A percentile compares a stretch with the other conserved stretches of the same genome.
These are phyloP conservation scores for Coracias cyanogaster DNA, from an alignment of 2,797 vertebrate genomes.

Conservation along the genomic window DNA sequence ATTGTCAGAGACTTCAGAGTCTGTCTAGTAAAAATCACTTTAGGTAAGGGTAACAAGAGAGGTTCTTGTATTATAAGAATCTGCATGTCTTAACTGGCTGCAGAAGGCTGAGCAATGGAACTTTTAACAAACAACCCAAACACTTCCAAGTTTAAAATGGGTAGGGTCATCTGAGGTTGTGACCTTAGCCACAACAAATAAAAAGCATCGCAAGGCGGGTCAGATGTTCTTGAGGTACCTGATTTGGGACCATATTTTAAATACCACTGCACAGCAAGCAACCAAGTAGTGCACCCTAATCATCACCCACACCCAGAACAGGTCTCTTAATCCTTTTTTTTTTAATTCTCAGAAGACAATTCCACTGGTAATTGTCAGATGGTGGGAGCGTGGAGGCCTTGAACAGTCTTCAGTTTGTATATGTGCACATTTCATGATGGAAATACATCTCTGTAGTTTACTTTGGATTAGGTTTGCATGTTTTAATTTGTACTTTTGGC, in stretches of 20 bases:
- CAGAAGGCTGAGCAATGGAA: neutral
- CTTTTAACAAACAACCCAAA: neutral
- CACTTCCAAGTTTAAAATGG: neutral
- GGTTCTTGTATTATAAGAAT: neutral
- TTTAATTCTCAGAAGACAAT: neutral
- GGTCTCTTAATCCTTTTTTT: neutral
- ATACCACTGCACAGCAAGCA: neutral
- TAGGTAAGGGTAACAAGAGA: neutral
- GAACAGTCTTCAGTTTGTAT: neutral
- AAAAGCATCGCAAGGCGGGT: neutral
- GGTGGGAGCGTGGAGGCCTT: neutral
- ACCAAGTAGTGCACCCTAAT: neutral
- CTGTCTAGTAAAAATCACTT: neutral
- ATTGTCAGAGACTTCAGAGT: neutral
- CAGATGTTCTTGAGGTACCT: neutral
- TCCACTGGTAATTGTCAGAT: neutral
- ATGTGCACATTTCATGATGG: neutral
- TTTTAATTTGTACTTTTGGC: conserved; percentile 40
- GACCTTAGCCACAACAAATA: neutral
- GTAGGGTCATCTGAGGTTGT: neutral
- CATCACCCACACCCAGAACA: neutral
- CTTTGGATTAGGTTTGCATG: conserved; percentile 25
- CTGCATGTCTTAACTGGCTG: neutral
- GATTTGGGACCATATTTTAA: neutral
- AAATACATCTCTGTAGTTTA: neutral